Percentiles rank a stretch among this genome's conserved stretches.
Evolutionary conservation across 1,140 invertebrate species (phyloP).

Genomic region (Parapsyche elsis): DNA sequence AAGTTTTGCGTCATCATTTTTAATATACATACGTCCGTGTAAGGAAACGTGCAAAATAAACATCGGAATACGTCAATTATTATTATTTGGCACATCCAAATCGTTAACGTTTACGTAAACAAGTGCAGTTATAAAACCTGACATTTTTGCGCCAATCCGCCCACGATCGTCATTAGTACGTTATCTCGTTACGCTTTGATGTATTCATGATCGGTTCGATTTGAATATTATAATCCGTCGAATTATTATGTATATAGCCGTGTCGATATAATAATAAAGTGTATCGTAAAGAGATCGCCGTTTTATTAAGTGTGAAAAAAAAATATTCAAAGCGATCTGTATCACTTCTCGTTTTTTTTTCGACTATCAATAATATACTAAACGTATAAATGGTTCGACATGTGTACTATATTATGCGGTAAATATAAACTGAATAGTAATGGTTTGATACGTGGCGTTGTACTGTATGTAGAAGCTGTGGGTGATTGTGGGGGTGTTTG

Average conservation of each 20-base stretch:
- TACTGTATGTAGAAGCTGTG: neutral
- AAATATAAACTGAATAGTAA: neutral
- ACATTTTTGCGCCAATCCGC: too few species aligned
- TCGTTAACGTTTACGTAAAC: too few species aligned
- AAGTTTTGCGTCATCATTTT: neutral
- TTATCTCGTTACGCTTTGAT: too few species aligned
- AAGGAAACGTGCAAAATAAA: too few species aligned
- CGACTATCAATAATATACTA: neutral
- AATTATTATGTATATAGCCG: neutral
- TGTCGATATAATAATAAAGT: slow-evolving; percentile 1
- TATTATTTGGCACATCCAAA: too few species aligned
- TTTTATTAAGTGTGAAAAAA: neutral
- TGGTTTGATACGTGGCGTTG: neutral
- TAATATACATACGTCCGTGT: too few species aligned
- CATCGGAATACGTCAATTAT: too few species aligned
- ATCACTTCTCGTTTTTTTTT: neutral
- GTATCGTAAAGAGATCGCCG: neutral
- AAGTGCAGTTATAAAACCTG: too few species aligned
- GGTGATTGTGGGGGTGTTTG: slow-evolving; percentile 7
- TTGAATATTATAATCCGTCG: too few species aligned
- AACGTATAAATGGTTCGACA: neutral
- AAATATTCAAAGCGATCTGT: neutral
- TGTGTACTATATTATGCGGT: neutral
- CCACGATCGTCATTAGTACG: too few species aligned
- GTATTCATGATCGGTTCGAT: too few species aligned